These are phyloP conservation scores for Pycnonotus jocosus DNA, from an alignment of 2,113 vertebrate genomes.

Conservation along the genomic window DNA sequence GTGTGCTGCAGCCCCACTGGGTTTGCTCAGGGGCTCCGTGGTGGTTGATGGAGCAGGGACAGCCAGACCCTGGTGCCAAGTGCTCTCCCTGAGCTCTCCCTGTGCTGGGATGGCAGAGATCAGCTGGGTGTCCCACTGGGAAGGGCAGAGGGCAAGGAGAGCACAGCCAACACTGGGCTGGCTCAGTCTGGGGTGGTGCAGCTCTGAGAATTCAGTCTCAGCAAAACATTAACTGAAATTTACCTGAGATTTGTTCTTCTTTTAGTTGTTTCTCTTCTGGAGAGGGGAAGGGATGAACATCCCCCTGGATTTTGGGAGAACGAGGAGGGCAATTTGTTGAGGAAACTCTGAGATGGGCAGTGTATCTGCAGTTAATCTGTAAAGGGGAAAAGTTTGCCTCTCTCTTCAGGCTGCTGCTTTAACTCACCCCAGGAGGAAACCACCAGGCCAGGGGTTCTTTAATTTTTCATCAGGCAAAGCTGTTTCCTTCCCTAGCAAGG, in stretches of 20 bases:
- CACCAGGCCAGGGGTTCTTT: neutral
- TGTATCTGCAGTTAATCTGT: neutral
- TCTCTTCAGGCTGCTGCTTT: neutral
- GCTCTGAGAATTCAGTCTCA: neutral
- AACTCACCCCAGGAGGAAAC: neutral
- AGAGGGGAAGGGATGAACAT: neutral
- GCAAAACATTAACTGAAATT: neutral
- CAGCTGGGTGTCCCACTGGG: rapidly evolving
- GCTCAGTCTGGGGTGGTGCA: neutral
- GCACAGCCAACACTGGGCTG: neutral
- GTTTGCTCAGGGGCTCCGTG: neutral
- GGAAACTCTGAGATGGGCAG: neutral
- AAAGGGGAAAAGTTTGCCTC: neutral
- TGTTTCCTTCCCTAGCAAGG: neutral
- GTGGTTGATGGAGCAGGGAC: neutral
- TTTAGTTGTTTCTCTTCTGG: neutral
- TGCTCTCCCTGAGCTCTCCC: rapidly evolving
- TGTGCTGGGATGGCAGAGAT: neutral
- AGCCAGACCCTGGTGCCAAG: rapidly evolving
- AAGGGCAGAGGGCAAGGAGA: neutral
- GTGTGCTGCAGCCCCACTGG: neutral
- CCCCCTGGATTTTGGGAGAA: neutral
- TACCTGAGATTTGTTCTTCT: neutral
- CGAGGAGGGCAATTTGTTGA: neutral
- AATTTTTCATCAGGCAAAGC: constrained; percentile 33